Evolutionary conservation across 2,113 vertebrate genomes (phyloP), one percentile per base, ranked within the genome.

Genomic region (Carollia perspicillata): DNA sequence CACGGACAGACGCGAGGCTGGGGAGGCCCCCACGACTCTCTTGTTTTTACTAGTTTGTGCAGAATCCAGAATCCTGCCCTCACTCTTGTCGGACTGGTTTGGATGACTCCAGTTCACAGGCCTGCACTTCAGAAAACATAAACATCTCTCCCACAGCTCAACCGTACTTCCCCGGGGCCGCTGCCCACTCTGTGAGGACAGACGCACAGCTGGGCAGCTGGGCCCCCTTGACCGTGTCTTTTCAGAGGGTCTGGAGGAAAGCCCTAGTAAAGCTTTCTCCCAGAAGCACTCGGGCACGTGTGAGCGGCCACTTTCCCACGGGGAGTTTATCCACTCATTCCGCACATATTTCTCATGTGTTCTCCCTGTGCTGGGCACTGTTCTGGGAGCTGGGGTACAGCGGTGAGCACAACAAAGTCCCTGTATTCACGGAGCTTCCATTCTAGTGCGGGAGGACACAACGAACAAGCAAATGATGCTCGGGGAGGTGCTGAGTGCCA

Each of bases 51-150:
- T 7, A 74, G 51, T 66, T 80, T 55, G 69, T 44, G 74, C 37
- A 37, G 81, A 93, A 88, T 58, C 58, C 37, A 42, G 77, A 93
- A 90, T 58, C 58, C 81, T 49, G 79, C 37, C 55, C 8, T 84
- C 58, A 51, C 63, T 74, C 94, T 79, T 26, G 72, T 35, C 26
- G 20, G 63, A 93, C 93, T 53, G 83, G 95, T 84, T 94, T 74
- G 72, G 71, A 71, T 86, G 74, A 63, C 78, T 96, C 83, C 40
- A 33, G 13, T 44, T 26, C 55, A 51, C 0, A 0, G 4, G 7
- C 47, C 79, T 14, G 26, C 2, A 6, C 44, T 75, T 58, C 68
- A n/a, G 20, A 92, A 79, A 28, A 65, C 89, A 72, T 14, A 22
- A 79, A 68, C n/a, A 5, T 35, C 44, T 63, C 35, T 60, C 40